phyloP scores from a whole-genome alignment of 1,140 invertebrate species.

The Aphis craccivora region DNA sequence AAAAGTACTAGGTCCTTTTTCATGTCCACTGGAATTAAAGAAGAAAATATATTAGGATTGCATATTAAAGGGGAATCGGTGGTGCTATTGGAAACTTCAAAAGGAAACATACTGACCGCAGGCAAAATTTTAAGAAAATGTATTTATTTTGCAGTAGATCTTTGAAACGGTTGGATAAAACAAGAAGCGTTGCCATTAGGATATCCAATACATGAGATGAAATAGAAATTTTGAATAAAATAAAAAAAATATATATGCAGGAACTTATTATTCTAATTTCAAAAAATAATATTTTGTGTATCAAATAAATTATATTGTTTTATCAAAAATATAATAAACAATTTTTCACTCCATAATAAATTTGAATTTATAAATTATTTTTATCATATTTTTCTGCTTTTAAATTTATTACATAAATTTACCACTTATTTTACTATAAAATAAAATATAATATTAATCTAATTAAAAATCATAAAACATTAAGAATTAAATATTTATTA shows the following conservation, averaged over 20 bases:
- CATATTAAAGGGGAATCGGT: background rate
- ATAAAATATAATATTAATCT: background rate
- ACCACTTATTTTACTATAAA: background rate
- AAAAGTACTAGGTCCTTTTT: conserved; percentile 19
- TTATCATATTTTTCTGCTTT: background rate
- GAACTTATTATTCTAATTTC: conserved; percentile 5
- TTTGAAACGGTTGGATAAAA: background rate
- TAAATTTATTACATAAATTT: background rate
- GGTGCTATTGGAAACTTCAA: conserved; percentile 30
- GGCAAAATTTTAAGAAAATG: background rate
- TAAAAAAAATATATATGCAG: background rate
- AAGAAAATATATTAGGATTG: conserved; percentile 14
- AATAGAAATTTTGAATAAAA: background rate
- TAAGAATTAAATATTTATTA: background rate
- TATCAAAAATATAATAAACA: background rate
- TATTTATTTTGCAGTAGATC: background rate
- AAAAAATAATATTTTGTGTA: background rate
- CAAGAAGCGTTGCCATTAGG: background rate
- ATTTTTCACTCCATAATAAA: background rate
- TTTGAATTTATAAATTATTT: background rate
- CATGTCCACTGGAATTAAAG: background rate
- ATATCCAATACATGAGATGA: background rate
- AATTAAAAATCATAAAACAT: background rate
- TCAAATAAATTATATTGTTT: conserved; percentile 7
- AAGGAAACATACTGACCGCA: background rate